Base-by-base conservation (phyloP, 2,888 invertebrate species). In the Ichneumoninae sp. region DNA sequence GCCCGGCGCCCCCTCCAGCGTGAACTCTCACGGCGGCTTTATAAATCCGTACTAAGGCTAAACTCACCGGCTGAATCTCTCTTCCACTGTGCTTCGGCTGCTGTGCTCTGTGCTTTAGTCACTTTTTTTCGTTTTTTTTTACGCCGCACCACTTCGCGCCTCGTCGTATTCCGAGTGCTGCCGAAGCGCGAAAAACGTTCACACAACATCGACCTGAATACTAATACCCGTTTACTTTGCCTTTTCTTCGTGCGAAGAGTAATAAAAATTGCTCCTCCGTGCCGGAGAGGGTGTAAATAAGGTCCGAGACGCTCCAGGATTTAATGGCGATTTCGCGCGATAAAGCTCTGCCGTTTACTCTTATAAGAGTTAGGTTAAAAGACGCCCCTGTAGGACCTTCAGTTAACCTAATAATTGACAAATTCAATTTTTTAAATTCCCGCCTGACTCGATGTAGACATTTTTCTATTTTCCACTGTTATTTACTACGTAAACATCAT, bases 121-220 rank as follows among this genome's bases (percentile, higher is more conserved):
- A 19, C n/a, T 52, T 52, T 52, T 52, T 52, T 52, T 52, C 19
- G 19, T 57, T 22, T 60, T 30, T 26, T 77, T 79, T 66, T 60
- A 57, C 60, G 52, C 69, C 63, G 76, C 76, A 70, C 52, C 33
- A 66, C 70, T 77, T 70, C 22, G 40, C 57, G 19, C 47, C 81
- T 71, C 66, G 63, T 63, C 50, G 57, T 66, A 70, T 44, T 47
- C 76, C 60, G 40, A 68, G 26, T 60, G 52, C 73, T 90, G 90
- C 89, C 89, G 88, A 89, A 89, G 89, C 87, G 88, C 83, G 88
- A 90, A 89, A 89, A 91, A 89, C 89, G 90, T 86, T 88, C 85
- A 87, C 88, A 83, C 85, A 85, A 77, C 70, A 85, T 70, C 79
- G 88, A 85, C 70, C 83, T 86, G 91, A 91, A 91, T 91, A 89